These are phyloP conservation scores for Macrobrachium nipponense DNA, from an alignment of 1,140 invertebrate genomes.

Conservation along the genomic window DNA sequence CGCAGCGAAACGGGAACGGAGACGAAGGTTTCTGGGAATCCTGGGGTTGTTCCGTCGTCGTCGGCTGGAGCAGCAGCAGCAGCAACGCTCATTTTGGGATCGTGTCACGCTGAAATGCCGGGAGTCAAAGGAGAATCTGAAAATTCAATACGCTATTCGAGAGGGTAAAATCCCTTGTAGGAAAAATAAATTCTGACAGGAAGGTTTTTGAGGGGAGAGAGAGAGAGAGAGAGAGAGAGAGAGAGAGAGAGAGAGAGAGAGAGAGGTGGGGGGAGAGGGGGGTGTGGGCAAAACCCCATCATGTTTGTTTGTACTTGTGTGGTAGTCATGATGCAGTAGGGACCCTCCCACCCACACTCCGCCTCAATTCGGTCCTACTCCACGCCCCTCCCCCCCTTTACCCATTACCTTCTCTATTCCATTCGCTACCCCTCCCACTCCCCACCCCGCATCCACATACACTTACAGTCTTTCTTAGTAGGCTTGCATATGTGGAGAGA, in stretches of 20 bases:
- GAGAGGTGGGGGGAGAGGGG: not conserved
- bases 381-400: not conserved
- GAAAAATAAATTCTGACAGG: not conserved
- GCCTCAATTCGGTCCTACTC: not conserved
- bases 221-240: slow-evolving; percentile 2
- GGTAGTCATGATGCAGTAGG: too few relatives aligned
- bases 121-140: too few relatives aligned
- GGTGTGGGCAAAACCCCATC: too few relatives aligned
- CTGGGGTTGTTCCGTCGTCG: too few relatives aligned
- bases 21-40: too few relatives aligned
- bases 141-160: too few relatives aligned
- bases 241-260: slow-evolving; percentile 4
- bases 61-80: too few relatives aligned
- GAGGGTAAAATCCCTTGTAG: not conserved
- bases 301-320: too few relatives aligned
- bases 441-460: not conserved
- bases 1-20: too few relatives aligned
- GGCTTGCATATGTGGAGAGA: not conserved
- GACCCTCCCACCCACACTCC: not conserved
- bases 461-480: not conserved
- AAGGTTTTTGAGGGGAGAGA: not conserved
- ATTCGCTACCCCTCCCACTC: not conserved
- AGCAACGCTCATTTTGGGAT: too few relatives aligned
- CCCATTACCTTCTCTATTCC: not conserved
- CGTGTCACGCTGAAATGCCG: too few relatives aligned